These are phyloP conservation scores for Trematocara zebra DNA, from an alignment of 2,113 vertebrate genomes.

Conservation along the genomic window DNA sequence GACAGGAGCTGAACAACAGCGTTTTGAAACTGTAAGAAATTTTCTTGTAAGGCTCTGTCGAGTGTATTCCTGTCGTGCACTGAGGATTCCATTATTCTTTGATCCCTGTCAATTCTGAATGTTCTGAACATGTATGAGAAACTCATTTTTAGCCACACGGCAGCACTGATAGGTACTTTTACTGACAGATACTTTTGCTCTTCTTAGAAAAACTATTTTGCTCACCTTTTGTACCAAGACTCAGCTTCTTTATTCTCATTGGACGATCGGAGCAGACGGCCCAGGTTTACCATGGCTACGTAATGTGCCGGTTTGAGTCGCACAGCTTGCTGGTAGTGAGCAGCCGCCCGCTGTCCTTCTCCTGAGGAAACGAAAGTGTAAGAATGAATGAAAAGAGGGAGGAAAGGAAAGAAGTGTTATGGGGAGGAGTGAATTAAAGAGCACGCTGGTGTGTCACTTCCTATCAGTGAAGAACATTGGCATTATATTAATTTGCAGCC, in stretches of 20 bases:
- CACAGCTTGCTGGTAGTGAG: slow-evolving; percentile 89
- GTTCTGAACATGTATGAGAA: neutral
- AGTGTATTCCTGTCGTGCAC: neutral
- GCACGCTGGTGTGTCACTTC: neutral
- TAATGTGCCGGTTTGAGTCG: slow-evolving; percentile 85
- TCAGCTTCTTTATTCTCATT: slow-evolving; percentile 86
- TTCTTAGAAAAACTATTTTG: neutral
- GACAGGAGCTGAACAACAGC: neutral
- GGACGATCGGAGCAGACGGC: slow-evolving; percentile 86
- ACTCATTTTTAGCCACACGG: neutral
- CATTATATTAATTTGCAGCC: neutral
- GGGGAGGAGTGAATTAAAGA: neutral
- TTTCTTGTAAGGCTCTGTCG: neutral
- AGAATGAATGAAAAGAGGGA: neutral
- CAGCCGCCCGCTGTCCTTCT: slow-evolving; percentile 75
- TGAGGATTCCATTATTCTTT: neutral
- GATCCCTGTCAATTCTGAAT: neutral
- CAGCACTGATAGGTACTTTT: neutral
- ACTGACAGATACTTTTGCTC: neutral
- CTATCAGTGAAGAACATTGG: neutral
- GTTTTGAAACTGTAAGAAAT: neutral
- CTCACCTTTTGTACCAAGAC: slow-evolving; percentile 89
- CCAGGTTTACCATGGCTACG: slow-evolving; percentile 96
- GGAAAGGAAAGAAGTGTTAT: neutral
- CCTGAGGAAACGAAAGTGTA: slow-evolving; percentile 59